Evolutionary conservation across 2,797 vertebrate species (phyloP).

Genomic region (Argyrosomus regius): DNA sequence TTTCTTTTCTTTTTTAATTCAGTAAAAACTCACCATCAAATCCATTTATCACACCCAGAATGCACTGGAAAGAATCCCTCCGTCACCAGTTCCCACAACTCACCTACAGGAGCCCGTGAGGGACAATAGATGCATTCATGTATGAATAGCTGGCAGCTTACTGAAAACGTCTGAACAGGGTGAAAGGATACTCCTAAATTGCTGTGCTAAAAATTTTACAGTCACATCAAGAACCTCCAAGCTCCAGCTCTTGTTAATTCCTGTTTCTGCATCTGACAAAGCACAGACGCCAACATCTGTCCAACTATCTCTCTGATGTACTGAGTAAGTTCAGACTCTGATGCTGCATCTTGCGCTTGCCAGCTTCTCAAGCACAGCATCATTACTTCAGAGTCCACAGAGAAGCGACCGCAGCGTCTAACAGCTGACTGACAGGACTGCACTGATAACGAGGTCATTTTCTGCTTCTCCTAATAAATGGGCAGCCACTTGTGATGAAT

Average conservation of each 20-base stretch:
- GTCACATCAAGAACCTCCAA: constrained; percentile 31
- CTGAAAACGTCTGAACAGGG: constrained; percentile 38
- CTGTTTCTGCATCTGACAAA: constrained; percentile 8
- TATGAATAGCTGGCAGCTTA: constrained; percentile 58
- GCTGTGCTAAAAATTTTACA: constrained; percentile 34
- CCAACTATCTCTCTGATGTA: not conserved
- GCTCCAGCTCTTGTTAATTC: not conserved
- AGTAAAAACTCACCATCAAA: not conserved
- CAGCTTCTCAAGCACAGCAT: not conserved
- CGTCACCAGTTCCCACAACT: constrained; percentile 65
- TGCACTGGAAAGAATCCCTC: constrained; percentile 60
- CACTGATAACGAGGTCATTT: constrained; percentile 56
- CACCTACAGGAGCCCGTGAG: constrained; percentile 59
- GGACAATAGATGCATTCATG: constrained; percentile 72
- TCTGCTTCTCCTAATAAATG: constrained; percentile 56
- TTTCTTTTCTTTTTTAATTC: not conserved
- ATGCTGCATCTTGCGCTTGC: not conserved
- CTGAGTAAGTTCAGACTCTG: not conserved
- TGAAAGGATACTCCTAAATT: constrained; percentile 49
- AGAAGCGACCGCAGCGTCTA: constrained; percentile 4
- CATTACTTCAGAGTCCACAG: constrained; percentile 11
- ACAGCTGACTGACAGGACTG: constrained; percentile 32
- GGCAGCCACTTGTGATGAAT: constrained; percentile 69
- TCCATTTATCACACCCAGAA: constrained; percentile 32
- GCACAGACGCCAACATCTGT: constrained; percentile 1